Percentiles rank a stretch among this genome's conserved stretches.
Conservation (phyloP, 1,140 invertebrate genomes). For the Trinorchestia longiramus region DNA sequence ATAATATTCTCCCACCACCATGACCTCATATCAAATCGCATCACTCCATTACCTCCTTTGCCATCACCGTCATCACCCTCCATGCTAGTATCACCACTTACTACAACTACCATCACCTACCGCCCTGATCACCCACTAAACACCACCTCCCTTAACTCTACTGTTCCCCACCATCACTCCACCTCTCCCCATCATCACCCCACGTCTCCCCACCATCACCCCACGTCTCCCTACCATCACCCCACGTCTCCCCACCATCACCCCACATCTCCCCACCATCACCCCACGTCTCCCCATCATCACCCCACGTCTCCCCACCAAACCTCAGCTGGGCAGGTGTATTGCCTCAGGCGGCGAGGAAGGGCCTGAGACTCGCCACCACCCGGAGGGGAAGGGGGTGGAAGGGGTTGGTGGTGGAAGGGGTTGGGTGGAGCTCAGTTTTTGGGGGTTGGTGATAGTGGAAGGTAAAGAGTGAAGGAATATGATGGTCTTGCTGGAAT, state of each 20-base stretch:
- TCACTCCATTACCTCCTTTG: not conserved
- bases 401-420: not conserved
- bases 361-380: not conserved
- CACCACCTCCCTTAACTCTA: not conserved
- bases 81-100: not conserved
- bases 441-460: not conserved
- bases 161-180: not conserved
- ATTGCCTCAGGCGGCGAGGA: slow-evolving; percentile 39
- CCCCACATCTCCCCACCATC: too few species aligned
- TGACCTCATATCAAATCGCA: not conserved
- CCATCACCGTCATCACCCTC: not conserved
- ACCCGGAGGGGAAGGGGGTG: not conserved
- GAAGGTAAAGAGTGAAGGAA: not conserved
- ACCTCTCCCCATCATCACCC: not conserved
- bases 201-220: not conserved
- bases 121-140: not conserved
- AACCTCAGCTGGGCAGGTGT: slow-evolving; percentile 43
- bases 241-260: too few species aligned
- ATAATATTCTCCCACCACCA: not conserved
- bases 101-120: not conserved
- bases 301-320: not conserved
- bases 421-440: not conserved
- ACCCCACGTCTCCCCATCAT: not conserved
- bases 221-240: too few species aligned
- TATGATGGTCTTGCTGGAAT: not conserved